Conservation (phyloP, 2,888 invertebrate species). For the Eupithecia subfuscata region DNA sequence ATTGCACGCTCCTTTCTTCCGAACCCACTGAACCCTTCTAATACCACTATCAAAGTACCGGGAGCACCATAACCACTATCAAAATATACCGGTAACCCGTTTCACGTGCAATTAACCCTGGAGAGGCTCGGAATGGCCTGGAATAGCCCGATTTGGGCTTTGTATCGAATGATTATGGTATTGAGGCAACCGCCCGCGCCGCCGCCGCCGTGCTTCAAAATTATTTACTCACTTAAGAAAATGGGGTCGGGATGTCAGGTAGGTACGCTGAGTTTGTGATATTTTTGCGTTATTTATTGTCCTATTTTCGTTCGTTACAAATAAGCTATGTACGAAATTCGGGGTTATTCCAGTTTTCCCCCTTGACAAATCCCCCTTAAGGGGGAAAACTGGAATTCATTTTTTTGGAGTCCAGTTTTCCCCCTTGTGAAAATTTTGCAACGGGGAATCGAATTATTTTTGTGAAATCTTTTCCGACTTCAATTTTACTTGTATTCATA, state of each 20-base stretch:
- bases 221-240: slow-evolving; percentile 24
- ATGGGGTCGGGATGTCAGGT: slow-evolving; percentile 4
- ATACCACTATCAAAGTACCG: slow-evolving; percentile 36
- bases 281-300: not conserved
- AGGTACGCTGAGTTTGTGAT: not conserved
- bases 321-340: not conserved
- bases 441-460: too few species aligned
- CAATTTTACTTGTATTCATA: too few species aligned
- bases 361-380: too few species aligned
- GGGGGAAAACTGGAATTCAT: too few species aligned
- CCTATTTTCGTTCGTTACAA: not conserved
- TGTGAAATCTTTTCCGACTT: too few species aligned
- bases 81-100: slow-evolving; percentile 35
- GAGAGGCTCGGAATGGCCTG: slow-evolving; percentile 20
- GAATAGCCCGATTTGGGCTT: slow-evolving; percentile 21
- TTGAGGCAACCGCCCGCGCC: slow-evolving; percentile 17
- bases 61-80: slow-evolving; percentile 27
- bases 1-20: slow-evolving; percentile 19
- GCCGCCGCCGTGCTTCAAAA: slow-evolving; percentile 19
- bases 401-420: too few species aligned
- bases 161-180: slow-evolving; percentile 31
- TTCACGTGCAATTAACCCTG: slow-evolving; percentile 40
- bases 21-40: slow-evolving; percentile 33
- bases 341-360: too few species aligned
- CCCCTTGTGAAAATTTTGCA: too few species aligned